Evolutionary conservation across 1,140 invertebrate species (phyloP).

Genomic region (Yoshiicerus persimilis): DNA sequence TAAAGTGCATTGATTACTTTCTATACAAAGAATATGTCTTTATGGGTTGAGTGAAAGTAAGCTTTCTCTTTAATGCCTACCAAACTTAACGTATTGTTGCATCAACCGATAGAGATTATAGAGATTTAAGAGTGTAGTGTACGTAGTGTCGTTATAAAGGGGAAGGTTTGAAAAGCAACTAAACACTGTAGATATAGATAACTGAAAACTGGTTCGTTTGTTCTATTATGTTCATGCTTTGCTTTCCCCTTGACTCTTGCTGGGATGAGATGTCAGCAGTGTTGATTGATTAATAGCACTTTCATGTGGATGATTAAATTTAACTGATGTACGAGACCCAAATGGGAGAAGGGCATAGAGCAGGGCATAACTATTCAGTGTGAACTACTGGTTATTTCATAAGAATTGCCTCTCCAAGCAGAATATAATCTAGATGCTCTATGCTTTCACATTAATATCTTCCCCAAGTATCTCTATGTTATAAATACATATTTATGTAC

Average conservation of each 20-base stretch:
- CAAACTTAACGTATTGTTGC: background rate
- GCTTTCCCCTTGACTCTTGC: conserved; percentile 20
- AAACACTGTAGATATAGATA: background rate
- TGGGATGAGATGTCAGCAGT: conserved; percentile 10
- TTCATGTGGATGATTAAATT: conserved; percentile 30
- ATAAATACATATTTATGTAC: background rate
- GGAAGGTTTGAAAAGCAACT: background rate
- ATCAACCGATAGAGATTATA: background rate
- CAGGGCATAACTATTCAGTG: background rate
- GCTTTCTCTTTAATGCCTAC: background rate
- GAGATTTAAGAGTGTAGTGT: too few relatives aligned
- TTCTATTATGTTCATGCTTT: background rate
- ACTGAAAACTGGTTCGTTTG: background rate
- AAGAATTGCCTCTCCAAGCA: background rate
- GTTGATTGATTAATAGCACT: conserved; percentile 32
- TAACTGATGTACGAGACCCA: background rate
- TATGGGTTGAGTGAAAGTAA: background rate
- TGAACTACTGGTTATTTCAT: background rate
- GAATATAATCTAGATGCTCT: background rate
- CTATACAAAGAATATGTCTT: background rate
- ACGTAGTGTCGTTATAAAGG: background rate
- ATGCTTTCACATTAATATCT: background rate
- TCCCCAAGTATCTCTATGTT: background rate
- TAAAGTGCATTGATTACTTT: background rate
- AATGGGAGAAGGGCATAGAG: background rate